A percentile compares a stretch with the other conserved stretches of the same genome.
Evolutionary conservation across 2,888 invertebrate genomes (phyloP).

Genomic region (Apodemia hepburni): DNA sequence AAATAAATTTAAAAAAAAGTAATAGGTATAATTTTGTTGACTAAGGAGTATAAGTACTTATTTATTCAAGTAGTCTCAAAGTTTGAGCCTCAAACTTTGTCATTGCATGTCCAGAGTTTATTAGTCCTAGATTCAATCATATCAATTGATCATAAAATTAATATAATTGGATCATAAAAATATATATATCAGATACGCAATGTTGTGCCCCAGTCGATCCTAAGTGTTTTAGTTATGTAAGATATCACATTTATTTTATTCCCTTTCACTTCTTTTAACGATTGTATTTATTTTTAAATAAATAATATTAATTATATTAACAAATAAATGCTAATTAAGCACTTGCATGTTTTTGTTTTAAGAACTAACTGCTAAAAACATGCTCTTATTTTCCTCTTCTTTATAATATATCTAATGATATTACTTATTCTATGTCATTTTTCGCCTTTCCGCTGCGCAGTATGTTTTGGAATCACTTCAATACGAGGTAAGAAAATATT

Average conservation of each 20-base stretch:
- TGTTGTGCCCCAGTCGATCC: slow-evolving; percentile 91
- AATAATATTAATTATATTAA: slow-evolving; percentile 6
- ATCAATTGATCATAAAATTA: slow-evolving; percentile 36
- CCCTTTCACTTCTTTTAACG: slow-evolving; percentile 38
- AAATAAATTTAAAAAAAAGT: no score
- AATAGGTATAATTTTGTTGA: no score
- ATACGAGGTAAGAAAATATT: slow-evolving; percentile 93
- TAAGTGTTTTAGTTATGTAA: slow-evolving; percentile 70
- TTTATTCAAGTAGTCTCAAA: no score
- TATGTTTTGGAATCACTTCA: slow-evolving; percentile 99
- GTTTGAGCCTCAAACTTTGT: neutral
- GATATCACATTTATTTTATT: slow-evolving; percentile 62
- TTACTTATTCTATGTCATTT: slow-evolving; percentile 80
- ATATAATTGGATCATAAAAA: slow-evolving; percentile 29
- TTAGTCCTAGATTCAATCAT: slow-evolving; percentile 1
- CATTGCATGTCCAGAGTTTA: neutral
- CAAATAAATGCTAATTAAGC: slow-evolving; percentile 32
- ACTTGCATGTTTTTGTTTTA: slow-evolving; percentile 58
- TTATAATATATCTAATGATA: slow-evolving; percentile 55
- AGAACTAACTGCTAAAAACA: slow-evolving; percentile 38
- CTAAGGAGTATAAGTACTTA: no score
- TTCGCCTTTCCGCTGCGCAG: slow-evolving; percentile 92
- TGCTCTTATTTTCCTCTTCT: slow-evolving; percentile 52
- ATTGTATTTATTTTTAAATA: slow-evolving; percentile 8
- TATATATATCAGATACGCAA: slow-evolving; percentile 80